A percentile compares a stretch with the other conserved stretches of the same genome.
Conservation (phyloP, 1,140 invertebrate species). For the Pararge aegeria region DNA sequence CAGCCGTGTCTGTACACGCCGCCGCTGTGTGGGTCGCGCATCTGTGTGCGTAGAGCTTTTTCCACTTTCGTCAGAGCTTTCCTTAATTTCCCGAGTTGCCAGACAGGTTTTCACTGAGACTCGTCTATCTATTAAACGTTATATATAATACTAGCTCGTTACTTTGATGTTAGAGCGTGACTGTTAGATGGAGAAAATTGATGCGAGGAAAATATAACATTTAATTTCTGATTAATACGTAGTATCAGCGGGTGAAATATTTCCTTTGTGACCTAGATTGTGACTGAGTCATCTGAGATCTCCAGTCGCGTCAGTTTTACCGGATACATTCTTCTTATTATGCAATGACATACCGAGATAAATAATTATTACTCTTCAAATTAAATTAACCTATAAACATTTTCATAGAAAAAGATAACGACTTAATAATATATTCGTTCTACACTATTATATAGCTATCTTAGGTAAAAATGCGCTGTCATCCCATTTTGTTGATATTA, state of each 20-base stretch:
- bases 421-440: too few relatives aligned
- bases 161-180: slow-evolving; percentile 24
- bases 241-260: neutral
- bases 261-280: neutral
- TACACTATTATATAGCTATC: too few relatives aligned
- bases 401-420: neutral
- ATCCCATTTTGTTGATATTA: too few relatives aligned
- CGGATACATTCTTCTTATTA: neutral
- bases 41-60: slow-evolving; percentile 58
- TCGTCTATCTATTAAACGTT: slow-evolving; percentile 41
- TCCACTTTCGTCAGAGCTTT: slow-evolving; percentile 74
- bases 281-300: neutral
- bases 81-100: slow-evolving; percentile 70
- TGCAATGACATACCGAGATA: neutral
- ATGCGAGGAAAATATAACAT: neutral
- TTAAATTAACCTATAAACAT: too few relatives aligned
- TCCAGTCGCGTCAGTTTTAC: neutral
- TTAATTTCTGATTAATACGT: neutral
- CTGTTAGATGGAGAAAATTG: slow-evolving; percentile 3
- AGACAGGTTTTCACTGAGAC: slow-evolving; percentile 61
- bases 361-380: neutral
- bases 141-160: slow-evolving; percentile 31
- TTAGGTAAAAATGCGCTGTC: too few relatives aligned
- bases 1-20: slow-evolving; percentile 28
- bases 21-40: slow-evolving; percentile 47